Percentiles rank a stretch among this genome's conserved stretches.
Conservation (phyloP, 1,140 invertebrate genomes). For the Sarcophaga peregrina region DNA sequence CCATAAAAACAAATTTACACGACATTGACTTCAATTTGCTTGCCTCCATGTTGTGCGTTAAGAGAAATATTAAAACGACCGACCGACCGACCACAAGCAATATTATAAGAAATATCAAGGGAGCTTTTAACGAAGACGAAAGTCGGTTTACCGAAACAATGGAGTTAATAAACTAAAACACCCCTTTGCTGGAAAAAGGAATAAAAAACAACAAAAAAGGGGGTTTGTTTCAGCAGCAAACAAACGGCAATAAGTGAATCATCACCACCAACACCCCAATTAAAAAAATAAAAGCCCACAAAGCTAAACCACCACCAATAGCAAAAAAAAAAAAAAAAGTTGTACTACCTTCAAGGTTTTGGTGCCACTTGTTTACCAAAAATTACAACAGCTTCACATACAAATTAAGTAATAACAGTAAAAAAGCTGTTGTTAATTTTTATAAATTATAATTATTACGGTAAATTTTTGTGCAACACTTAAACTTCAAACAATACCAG, state of each 20-base stretch:
- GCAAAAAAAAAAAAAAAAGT: background rate
- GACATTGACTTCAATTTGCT: slow-evolving; percentile 19
- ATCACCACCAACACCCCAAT: slow-evolving; percentile 17
- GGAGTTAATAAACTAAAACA: slow-evolving; percentile 39
- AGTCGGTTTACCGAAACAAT: background rate
- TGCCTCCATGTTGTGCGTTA: background rate
- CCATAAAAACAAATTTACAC: background rate
- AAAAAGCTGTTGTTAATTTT: slow-evolving; percentile 20
- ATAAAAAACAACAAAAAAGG: background rate
- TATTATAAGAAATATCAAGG: slow-evolving; percentile 3
- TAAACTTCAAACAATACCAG: background rate
- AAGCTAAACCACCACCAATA: background rate
- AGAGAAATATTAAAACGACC: background rate
- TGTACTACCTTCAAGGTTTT: background rate
- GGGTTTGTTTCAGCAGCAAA: background rate
- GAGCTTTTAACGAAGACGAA: background rate
- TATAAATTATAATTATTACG: slow-evolving; percentile 21
- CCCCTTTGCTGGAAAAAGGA: background rate
- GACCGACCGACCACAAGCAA: too few relatives aligned
- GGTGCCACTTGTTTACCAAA: background rate
- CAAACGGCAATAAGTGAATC: slow-evolving; percentile 1
- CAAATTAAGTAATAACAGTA: background rate
- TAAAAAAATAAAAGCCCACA: background rate
- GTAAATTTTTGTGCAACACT: background rate
- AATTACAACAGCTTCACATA: background rate